Conservation (phyloP, 37 sponge, comb jelly and placozoan genomes). For the Tethya wilhelma region DNA sequence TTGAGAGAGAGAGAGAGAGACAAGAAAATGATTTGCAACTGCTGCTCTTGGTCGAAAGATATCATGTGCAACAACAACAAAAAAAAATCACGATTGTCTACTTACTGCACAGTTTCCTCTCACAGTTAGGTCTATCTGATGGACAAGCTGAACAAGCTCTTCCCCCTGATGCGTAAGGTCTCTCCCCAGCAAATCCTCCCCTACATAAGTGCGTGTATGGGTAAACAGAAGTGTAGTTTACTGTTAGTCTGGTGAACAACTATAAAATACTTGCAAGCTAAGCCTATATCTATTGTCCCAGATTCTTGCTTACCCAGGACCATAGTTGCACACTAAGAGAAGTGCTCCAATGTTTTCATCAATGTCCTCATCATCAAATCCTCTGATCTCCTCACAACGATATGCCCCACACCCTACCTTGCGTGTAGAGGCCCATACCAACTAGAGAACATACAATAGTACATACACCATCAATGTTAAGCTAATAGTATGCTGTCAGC, state of each 20-base stretch:
- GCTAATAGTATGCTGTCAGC: no score
- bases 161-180: constrained; percentile 22
- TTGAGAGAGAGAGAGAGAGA: not conserved
- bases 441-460: no score
- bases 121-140: not conserved
- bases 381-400: constrained; percentile 24
- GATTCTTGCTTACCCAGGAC: constrained; percentile 37
- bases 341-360: constrained; percentile 11
- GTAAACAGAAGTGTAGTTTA: not conserved
- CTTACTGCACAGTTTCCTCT: constrained; percentile 35
- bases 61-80: not conserved
- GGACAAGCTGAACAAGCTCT: constrained; percentile 33
- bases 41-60: not conserved
- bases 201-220: constrained; percentile 4
- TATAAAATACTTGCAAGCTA: no score
- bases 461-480: no score
- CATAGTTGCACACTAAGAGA: constrained; percentile 28
- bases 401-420: constrained; percentile 31
- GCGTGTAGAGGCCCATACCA: constrained; percentile 28
- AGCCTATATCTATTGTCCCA: no score
- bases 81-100: not conserved
- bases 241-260: no score
- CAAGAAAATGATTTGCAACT: not conserved
- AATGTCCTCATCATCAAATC: constrained; percentile 13
- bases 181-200: constrained; percentile 21